Percentiles rank a stretch among this genome's conserved stretches.
Conservation (phyloP, 1,140 invertebrate species). For the Drosophila yakuba region DNA sequence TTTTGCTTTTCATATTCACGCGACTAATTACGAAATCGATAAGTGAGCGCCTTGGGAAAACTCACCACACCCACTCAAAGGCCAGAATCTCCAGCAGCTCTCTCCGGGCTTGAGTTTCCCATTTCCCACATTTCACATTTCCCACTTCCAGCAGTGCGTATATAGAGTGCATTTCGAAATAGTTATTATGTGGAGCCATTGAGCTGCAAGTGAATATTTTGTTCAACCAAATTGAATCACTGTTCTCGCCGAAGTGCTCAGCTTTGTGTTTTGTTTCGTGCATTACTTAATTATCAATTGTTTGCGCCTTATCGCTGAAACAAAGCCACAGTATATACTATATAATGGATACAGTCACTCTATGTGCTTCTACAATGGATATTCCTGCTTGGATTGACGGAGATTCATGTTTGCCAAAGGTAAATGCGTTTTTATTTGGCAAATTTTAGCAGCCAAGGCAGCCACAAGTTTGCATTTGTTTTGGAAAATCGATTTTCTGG, state of each 20-base stretch:
- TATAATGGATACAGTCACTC: slow-evolving; percentile 1
- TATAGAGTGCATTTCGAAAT: slow-evolving; percentile 60
- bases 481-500: slow-evolving; percentile 51
- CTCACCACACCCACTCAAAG: slow-evolving; percentile 62
- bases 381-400: not conserved
- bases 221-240: slow-evolving; percentile 27
- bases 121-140: slow-evolving; percentile 23
- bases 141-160: slow-evolving; percentile 60
- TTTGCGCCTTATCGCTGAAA: slow-evolving; percentile 24
- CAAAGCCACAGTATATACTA: slow-evolving; percentile 8
- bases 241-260: slow-evolving; percentile 30
- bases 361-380: slow-evolving; percentile 8
- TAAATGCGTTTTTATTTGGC: slow-evolving; percentile 28
- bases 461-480: slow-evolving; percentile 54
- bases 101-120: slow-evolving; percentile 19
- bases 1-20: slow-evolving; percentile 15
- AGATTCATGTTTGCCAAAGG: slow-evolving; percentile 33
- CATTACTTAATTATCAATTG: slow-evolving; percentile 35
- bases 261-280: slow-evolving; percentile 17
- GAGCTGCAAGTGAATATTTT: slow-evolving; percentile 32
- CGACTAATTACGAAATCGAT: slow-evolving; percentile 64
- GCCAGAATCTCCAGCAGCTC: slow-evolving; percentile 10
- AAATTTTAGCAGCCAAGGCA: slow-evolving; percentile 13
- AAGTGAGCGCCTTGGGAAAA: slow-evolving; percentile 43
- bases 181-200: slow-evolving; percentile 46